Evolutionary conservation across 2,797 vertebrate genomes (phyloP).

Genomic region (Furcifer pardalis): DNA sequence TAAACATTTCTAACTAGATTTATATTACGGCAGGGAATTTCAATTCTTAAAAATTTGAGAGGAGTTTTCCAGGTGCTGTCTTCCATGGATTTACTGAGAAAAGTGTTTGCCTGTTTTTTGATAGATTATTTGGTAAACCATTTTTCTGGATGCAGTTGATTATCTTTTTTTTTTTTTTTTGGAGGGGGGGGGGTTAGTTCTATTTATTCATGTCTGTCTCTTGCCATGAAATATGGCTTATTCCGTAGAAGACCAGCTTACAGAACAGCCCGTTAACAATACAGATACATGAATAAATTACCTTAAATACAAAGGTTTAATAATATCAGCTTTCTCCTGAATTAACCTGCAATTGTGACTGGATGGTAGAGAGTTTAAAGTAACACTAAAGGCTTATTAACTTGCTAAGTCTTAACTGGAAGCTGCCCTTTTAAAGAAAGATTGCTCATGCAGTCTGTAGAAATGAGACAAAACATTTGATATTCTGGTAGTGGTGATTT

Average conservation of each 20-base stretch:
- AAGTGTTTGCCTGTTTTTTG: background rate
- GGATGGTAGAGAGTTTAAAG: background rate
- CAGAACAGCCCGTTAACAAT: background rate
- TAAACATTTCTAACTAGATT: background rate
- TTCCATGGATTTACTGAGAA: background rate
- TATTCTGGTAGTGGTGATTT: background rate
- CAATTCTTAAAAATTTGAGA: background rate
- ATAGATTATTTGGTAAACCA: background rate
- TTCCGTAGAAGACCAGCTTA: background rate
- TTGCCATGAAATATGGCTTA: background rate
- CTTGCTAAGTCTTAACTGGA: background rate
- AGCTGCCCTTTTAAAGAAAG: background rate
- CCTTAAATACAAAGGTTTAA: background rate
- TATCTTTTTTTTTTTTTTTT: background rate
- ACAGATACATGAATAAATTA: background rate
- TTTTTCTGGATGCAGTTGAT: background rate
- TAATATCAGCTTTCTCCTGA: background rate
- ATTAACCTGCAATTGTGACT: background rate
- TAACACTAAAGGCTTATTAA: background rate
- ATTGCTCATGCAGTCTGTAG: background rate
- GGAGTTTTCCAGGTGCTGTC: background rate
- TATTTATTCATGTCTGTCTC: background rate
- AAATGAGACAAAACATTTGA: background rate
- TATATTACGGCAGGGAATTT: background rate
- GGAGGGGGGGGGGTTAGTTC: too few species aligned